Evolutionary conservation across 2,113 vertebrate species (phyloP).

Genomic region (Origma solitaria): DNA sequence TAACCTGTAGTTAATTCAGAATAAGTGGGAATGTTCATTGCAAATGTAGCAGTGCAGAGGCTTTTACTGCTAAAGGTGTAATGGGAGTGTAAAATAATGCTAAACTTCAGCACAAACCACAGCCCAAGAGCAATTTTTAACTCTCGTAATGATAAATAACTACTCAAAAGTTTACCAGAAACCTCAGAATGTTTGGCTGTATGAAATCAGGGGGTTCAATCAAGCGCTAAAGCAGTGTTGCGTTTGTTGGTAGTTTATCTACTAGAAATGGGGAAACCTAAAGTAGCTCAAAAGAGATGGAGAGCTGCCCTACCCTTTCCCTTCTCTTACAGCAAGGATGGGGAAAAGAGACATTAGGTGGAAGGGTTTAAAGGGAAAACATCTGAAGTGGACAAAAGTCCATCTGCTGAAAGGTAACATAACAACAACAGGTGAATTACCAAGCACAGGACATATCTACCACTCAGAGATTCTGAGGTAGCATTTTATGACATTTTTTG

Average conservation of each 20-base stretch:
- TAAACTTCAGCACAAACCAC: background rate
- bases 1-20: background rate
- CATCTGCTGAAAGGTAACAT: background rate
- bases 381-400: background rate
- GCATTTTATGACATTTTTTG: background rate
- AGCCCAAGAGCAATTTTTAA: background rate
- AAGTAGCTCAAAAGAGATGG: background rate
- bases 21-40: background rate
- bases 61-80: background rate
- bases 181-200: background rate
- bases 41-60: background rate
- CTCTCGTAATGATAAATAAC: background rate
- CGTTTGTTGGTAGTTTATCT: background rate
- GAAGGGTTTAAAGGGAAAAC: background rate
- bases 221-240: background rate
- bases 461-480: background rate
- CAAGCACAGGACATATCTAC: background rate
- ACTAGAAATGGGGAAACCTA: background rate
- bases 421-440: background rate
- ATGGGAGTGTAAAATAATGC: background rate
- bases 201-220: background rate
- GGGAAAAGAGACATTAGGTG: background rate
- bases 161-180: background rate
- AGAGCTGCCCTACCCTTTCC: background rate
- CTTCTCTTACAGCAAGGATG: background rate